A percentile compares a stretch with the other conserved stretches of the same genome.
phyloP scores from a whole-genome alignment of 2,113 vertebrate species.

The Orthonyx spaldingii region DNA sequence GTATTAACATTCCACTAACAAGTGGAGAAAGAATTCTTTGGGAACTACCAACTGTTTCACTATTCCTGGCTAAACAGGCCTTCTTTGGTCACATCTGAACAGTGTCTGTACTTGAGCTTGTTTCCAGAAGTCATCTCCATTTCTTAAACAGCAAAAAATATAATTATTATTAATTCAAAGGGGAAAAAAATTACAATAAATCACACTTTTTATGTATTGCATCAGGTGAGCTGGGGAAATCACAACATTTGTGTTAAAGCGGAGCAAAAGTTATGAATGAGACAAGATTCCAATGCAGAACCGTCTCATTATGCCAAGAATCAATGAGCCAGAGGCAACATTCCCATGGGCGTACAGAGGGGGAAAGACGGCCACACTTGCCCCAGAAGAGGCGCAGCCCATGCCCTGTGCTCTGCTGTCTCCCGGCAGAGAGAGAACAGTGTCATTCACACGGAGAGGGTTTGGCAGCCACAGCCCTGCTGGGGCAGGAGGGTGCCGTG shows the following conservation, averaged over 20 bases:
- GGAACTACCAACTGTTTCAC: neutral
- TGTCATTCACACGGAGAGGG: rapidly evolving
- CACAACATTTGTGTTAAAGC: neutral
- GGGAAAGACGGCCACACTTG: rapidly evolving
- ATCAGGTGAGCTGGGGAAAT: neutral
- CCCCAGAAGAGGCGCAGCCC: neutral
- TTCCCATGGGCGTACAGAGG: neutral
- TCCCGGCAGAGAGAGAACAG: neutral
- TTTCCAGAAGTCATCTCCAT: neutral
- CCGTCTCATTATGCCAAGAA: neutral
- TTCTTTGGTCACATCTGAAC: neutral
- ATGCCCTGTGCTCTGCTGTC: neutral
- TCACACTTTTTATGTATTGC: neutral
- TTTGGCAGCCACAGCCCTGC: neutral
- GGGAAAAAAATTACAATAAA: neutral
- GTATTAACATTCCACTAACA: neutral
- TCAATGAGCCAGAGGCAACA: neutral
- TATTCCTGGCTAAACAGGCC: neutral
- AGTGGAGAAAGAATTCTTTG: neutral
- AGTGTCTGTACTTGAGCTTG: neutral
- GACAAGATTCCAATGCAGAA: neutral
- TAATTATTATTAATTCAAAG: neutral
- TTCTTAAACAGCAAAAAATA: neutral
- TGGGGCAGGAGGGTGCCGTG: rapidly evolving
- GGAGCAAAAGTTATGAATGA: neutral